Evolutionary conservation across 1,140 invertebrate species (phyloP).

Genomic region (Pantala flavescens): DNA sequence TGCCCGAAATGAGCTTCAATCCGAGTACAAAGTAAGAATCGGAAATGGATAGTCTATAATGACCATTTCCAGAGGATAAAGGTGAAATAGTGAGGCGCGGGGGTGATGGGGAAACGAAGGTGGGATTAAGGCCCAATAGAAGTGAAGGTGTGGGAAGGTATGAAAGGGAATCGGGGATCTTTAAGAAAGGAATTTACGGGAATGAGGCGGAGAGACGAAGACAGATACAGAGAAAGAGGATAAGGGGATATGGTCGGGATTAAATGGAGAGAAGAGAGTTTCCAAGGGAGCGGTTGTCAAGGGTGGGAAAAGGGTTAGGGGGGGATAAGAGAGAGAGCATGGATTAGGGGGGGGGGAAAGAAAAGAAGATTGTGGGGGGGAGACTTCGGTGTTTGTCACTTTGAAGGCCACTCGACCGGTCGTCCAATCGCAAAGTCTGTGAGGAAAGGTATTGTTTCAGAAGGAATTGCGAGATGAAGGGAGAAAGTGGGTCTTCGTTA

Average conservation of each 20-base stretch:
- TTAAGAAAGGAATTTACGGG: not conserved
- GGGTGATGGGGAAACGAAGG: not conserved
- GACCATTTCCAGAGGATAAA: not conserved
- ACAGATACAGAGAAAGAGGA: not conserved
- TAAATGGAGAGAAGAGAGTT: not conserved
- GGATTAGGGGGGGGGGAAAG: not conserved
- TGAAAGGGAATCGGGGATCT: not conserved
- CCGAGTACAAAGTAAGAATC: too few relatives aligned
- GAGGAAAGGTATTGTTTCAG: not conserved
- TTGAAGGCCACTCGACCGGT: not conserved
- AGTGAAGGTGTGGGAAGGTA: not conserved
- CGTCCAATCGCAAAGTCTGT: not conserved
- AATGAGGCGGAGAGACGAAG: not conserved
- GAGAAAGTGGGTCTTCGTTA: not conserved
- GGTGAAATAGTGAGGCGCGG: not conserved
- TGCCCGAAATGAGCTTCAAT: too few relatives aligned
- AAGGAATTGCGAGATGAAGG: not conserved
- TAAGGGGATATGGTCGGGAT: constrained; percentile 3
- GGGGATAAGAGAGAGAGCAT: not conserved
- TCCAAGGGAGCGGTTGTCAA: not conserved
- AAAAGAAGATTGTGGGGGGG: not conserved
- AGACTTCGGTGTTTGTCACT: not conserved
- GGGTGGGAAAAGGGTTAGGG: not conserved
- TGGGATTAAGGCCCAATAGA: not conserved
- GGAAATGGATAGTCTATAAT: too few relatives aligned